Evolutionary conservation across 2,113 vertebrate genomes (phyloP).

Genomic region (Corythornis cristatus): DNA sequence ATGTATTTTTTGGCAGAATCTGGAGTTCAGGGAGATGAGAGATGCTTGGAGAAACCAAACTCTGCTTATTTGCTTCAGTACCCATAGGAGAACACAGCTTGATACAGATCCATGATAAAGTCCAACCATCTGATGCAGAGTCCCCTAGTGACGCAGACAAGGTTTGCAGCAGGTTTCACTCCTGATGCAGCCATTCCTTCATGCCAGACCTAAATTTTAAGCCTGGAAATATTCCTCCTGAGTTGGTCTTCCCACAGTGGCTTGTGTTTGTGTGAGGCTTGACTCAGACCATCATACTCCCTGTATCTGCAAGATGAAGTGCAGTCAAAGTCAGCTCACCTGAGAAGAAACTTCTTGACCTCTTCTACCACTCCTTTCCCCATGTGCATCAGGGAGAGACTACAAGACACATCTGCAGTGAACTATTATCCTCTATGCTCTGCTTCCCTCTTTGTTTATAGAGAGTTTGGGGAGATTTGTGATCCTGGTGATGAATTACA

Average conservation of each 20-base stretch:
- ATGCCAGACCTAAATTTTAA: not conserved
- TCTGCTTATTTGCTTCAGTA: not conserved
- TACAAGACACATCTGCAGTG: not conserved
- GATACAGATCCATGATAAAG: not conserved
- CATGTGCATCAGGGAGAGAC: not conserved
- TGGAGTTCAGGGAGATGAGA: not conserved
- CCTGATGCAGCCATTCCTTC: not conserved
- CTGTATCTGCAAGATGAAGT: not conserved
- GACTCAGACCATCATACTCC: not conserved
- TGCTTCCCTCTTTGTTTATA: slow-evolving; percentile 71
- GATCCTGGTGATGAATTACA: slow-evolving; percentile 64
- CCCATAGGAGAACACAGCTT: not conserved
- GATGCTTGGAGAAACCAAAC: not conserved
- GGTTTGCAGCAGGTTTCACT: not conserved
- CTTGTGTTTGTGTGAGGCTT: not conserved
- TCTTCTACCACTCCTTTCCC: not conserved
- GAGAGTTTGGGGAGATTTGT: slow-evolving; percentile 72
- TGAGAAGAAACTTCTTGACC: slow-evolving; percentile 11
- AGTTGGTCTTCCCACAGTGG: not conserved
- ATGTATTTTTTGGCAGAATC: not conserved
- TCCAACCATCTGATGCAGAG: not conserved
- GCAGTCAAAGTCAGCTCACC: not conserved
- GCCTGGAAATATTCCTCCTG: not conserved
- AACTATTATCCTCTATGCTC: slow-evolving; percentile 49
- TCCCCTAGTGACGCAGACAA: not conserved